A percentile compares a stretch with the other conserved stretches of the same genome.
Conservation (phyloP, 2,888 invertebrate species). For the Eumerus sabulonum region DNA sequence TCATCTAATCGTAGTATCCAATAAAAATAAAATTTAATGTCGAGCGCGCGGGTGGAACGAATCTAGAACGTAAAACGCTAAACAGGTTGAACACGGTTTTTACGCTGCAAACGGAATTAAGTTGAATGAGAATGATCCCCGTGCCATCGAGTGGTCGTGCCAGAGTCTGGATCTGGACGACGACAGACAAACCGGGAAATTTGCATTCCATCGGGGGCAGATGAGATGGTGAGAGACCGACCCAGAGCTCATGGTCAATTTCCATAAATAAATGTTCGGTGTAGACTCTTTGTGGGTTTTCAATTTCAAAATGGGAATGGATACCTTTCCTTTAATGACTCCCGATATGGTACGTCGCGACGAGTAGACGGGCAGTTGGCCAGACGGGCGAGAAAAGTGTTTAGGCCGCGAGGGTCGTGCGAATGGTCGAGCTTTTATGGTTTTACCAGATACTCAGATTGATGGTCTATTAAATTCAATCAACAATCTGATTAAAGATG, state of each 20-base stretch:
- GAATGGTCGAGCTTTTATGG: constrained; percentile 42
- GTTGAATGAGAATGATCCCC: constrained; percentile 9
- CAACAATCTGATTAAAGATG: constrained; percentile 49
- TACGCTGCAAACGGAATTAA: constrained; percentile 20
- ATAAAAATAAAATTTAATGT: constrained; percentile 41
- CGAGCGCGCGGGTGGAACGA: constrained; percentile 1
- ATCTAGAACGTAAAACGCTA: constrained; percentile 55
- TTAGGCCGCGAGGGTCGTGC: constrained; percentile 11
- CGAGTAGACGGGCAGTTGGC: too few species aligned
- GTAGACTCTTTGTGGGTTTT: constrained; percentile 43
- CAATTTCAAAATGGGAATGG: constrained; percentile 49
- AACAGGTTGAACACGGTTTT: constrained; percentile 62
- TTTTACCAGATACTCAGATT: constrained; percentile 47
- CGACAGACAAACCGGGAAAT: constrained; percentile 8
- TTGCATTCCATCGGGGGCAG: constrained; percentile 32
- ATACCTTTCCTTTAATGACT: constrained; percentile 46
- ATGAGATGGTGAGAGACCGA: constrained; percentile 8
- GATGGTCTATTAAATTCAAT: constrained; percentile 64
- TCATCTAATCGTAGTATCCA: neutral
- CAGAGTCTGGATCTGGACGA: neutral
- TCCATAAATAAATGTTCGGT: constrained; percentile 58
- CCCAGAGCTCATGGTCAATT: constrained; percentile 56
- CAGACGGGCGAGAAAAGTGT: constrained; percentile 1
- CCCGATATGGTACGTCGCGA: neutral
- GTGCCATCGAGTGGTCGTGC: too few species aligned